These are phyloP conservation scores for Myopa testacea DNA, from an alignment of 2,888 invertebrate species.

Conservation along the genomic window DNA sequence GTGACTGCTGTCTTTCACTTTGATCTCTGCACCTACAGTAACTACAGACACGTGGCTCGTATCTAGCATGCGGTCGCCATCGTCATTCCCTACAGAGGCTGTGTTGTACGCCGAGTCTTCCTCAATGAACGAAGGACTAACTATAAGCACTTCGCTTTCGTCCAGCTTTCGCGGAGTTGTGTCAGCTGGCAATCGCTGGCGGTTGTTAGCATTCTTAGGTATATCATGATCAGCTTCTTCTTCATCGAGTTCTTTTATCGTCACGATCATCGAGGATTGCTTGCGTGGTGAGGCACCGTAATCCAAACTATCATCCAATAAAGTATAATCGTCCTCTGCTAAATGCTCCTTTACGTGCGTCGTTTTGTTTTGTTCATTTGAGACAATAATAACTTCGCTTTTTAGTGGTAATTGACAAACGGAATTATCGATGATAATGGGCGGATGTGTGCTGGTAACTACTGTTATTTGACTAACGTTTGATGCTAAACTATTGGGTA, in stretches of 20 bases:
- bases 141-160: slow-evolving; percentile 87
- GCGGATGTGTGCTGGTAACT: slow-evolving; percentile 84
- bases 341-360: slow-evolving; percentile 74
- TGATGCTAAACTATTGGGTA: slow-evolving; percentile 80
- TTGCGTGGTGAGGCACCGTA: slow-evolving; percentile 67
- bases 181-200: slow-evolving; percentile 30
- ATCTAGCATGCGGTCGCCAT: slow-evolving; percentile 70
- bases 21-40: slow-evolving; percentile 86
- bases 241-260: slow-evolving; percentile 56
- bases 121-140: slow-evolving; percentile 77
- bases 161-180: slow-evolving; percentile 77
- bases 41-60: slow-evolving; percentile 93
- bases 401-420: slow-evolving; percentile 38
- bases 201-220: slow-evolving; percentile 30
- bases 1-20: slow-evolving; percentile 78
- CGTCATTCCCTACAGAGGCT: slow-evolving; percentile 59
- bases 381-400: slow-evolving; percentile 84
- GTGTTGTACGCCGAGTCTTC: slow-evolving; percentile 74
- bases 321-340: slow-evolving; percentile 82
- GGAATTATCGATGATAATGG: slow-evolving; percentile 77
- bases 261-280: slow-evolving; percentile 64
- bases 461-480: slow-evolving; percentile 83
- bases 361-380: slow-evolving; percentile 79
- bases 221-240: slow-evolving; percentile 44
- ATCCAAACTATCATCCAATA: slow-evolving; percentile 82